A percentile compares a stretch with the other conserved stretches of the same genome.
Evolutionary conservation across 1,140 invertebrate species (phyloP).

Genomic region (Daktulosphaira vitifoliae): DNA sequence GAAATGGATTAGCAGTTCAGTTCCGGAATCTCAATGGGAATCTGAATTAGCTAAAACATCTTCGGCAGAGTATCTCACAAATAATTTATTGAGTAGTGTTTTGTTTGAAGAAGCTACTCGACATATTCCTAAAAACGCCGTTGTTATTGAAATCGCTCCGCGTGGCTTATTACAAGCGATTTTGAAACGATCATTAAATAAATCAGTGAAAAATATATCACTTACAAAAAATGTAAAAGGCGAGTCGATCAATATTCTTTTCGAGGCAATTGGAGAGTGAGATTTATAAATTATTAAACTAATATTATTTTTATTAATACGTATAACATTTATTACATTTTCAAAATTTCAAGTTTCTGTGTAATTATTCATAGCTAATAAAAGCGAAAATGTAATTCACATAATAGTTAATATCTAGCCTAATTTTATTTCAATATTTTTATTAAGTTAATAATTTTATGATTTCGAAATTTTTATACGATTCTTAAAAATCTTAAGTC

Average conservation of each 20-base stretch:
- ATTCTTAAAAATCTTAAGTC: too few species aligned
- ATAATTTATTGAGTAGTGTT: conserved; percentile 55
- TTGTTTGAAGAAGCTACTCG: conserved; percentile 52
- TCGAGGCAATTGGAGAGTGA: conserved; percentile 49
- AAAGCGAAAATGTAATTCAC: too few species aligned
- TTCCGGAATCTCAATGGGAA: conserved; percentile 45
- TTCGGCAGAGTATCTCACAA: conserved; percentile 58
- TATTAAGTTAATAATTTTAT: too few species aligned
- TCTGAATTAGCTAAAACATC: conserved; percentile 46
- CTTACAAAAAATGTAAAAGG: conserved; percentile 49
- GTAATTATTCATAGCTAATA: too few species aligned
- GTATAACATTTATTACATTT: too few species aligned
- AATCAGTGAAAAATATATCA: conserved; percentile 48
- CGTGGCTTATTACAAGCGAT: conserved; percentile 53
- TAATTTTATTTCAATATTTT: too few species aligned
- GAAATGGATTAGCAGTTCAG: conserved; percentile 55
- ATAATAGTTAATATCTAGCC: too few species aligned
- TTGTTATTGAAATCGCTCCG: conserved; percentile 53
- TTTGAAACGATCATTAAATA: conserved; percentile 48
- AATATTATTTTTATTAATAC: neutral
- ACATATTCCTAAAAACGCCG: conserved; percentile 50
- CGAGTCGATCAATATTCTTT: conserved; percentile 47
- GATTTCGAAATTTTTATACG: too few species aligned
- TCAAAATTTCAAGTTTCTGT: too few species aligned
- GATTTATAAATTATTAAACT: conserved; percentile 37